Conservation (phyloP, 2,888 invertebrate genomes). For the Darwinula stevensoni region DNA sequence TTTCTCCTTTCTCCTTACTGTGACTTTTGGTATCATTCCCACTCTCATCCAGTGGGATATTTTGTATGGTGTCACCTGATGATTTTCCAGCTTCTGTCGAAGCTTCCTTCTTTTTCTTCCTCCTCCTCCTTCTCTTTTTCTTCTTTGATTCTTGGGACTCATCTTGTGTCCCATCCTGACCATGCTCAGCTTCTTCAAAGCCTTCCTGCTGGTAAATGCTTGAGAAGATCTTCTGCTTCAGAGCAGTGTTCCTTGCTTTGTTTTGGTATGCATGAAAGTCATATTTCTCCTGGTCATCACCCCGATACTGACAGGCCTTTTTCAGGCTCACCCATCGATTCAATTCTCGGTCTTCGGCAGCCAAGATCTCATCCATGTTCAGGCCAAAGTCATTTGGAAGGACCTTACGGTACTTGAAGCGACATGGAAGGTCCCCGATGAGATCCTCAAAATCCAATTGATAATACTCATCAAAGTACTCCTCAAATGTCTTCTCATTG, state of each 20-base stretch:
- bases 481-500: conserved; percentile 34
- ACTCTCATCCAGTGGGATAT: too few species aligned
- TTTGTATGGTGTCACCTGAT: too few species aligned
- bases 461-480: conserved; percentile 85
- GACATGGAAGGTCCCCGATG: conserved; percentile 39
- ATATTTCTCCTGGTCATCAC: conserved; percentile 41
- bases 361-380: conserved; percentile 64
- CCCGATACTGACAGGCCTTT: conserved; percentile 44
- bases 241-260: conserved; percentile 34
- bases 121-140: too few species aligned
- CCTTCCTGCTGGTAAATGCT: too few species aligned
- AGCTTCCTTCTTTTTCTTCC: too few species aligned
- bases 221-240: conserved; percentile 53
- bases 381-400: conserved; percentile 73
- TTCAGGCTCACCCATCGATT: conserved; percentile 86
- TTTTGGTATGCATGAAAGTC: conserved; percentile 43
- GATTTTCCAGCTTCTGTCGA: too few species aligned
- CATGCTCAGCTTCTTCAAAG: too few species aligned
- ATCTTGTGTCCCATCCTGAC: too few species aligned
- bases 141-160: too few species aligned
- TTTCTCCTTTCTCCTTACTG: too few species aligned
- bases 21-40: too few species aligned
- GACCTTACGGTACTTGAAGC: conserved; percentile 73
- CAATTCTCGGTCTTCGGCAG: conserved; percentile 68
- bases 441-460: conserved; percentile 83